Conservation (phyloP, 2,113 vertebrate species). For the Heptranchias perlo region DNA sequence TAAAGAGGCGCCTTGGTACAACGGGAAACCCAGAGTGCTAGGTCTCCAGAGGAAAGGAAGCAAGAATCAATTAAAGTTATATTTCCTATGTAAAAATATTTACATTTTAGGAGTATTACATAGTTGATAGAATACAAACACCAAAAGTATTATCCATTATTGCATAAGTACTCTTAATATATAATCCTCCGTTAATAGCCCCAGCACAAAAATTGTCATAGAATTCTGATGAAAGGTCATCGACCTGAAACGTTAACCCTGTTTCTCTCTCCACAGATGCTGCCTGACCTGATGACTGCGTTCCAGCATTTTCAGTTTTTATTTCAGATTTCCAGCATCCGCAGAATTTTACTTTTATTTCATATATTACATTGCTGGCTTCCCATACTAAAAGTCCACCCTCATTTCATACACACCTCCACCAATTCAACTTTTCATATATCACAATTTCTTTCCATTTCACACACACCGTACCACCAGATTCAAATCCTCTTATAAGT, state of each 20-base stretch:
- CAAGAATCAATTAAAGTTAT: not conserved
- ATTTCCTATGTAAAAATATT: not conserved
- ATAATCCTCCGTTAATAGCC: not conserved
- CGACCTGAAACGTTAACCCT: too few relatives aligned
- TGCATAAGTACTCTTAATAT: not conserved
- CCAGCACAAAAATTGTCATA: not conserved
- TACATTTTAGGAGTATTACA: not conserved
- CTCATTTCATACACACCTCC: not conserved
- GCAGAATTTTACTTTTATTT: not conserved
- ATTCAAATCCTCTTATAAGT: not conserved
- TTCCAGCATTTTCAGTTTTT: too few relatives aligned
- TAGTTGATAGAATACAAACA: not conserved
- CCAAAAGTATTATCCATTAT: not conserved
- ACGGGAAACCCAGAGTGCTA: not conserved
- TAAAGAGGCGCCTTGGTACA: not conserved
- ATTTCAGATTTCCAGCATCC: too few relatives aligned
- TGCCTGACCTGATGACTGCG: too few relatives aligned
- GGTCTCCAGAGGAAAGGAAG: not conserved
- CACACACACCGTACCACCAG: not conserved
- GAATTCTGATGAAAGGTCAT: not conserved
- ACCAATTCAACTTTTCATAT: not conserved
- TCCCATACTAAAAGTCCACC: not conserved
- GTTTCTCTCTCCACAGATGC: too few relatives aligned
- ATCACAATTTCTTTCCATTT: not conserved
- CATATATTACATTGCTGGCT: not conserved